phyloP scores from a whole-genome alignment of 2,113 vertebrate species.

The Onychostoma macrolepis region DNA sequence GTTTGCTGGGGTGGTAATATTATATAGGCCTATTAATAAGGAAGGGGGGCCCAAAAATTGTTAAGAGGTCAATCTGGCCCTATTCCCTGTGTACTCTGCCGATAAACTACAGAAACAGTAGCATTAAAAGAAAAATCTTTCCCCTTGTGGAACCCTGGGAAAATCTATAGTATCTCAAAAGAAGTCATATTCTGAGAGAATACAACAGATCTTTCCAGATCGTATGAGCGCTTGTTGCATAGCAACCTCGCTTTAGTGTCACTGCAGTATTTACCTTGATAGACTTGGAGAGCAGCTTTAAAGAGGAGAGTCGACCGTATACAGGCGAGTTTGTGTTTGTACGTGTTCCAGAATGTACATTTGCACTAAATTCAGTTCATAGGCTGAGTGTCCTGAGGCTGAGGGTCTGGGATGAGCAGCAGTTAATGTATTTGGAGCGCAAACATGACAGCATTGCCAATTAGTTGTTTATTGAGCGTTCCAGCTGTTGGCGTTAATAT shows the following conservation, averaged over 20 bases:
- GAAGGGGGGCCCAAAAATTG: too few relatives aligned
- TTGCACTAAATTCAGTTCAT: neutral
- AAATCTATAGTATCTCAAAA: slow-evolving; percentile 46
- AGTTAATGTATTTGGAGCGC: slow-evolving; percentile 56
- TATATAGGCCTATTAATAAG: too few relatives aligned
- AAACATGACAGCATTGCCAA: slow-evolving; percentile 63
- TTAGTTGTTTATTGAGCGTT: slow-evolving; percentile 57
- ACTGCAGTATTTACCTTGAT: slow-evolving; percentile 46
- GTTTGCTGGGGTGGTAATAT: too few relatives aligned
- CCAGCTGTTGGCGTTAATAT: slow-evolving; percentile 70
- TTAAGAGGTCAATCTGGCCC: too few relatives aligned
- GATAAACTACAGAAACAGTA: slow-evolving; percentile 14
- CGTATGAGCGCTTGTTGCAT: slow-evolving; percentile 65
- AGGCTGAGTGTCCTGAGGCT: slow-evolving; percentile 37
- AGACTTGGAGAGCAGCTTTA: slow-evolving; percentile 16
- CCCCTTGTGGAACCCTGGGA: slow-evolving; percentile 1
- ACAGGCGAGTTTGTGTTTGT: neutral
- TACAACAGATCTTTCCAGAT: slow-evolving; percentile 1
- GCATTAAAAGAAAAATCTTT: slow-evolving; percentile 21
- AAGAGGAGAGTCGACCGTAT: neutral
- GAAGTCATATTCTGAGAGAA: slow-evolving; percentile 27
- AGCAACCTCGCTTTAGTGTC: slow-evolving; percentile 69
- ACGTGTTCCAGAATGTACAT: neutral
- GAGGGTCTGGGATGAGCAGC: neutral
- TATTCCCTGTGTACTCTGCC: neutral